These are phyloP conservation scores for Spea hammondii DNA, from an alignment of 2,797 vertebrate species.

Conservation along the genomic window DNA sequence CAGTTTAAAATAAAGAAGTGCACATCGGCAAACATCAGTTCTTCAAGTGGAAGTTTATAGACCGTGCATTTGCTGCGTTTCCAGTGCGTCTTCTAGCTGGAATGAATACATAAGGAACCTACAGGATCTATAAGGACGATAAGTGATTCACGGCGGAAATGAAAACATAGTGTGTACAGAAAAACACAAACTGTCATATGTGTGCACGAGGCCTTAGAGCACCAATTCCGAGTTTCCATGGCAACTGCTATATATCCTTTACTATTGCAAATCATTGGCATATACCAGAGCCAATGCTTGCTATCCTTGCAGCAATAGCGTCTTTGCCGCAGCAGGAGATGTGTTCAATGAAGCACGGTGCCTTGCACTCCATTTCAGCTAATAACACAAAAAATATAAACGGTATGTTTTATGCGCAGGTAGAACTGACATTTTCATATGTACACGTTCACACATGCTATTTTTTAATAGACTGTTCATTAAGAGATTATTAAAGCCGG, in stretches of 20 bases:
- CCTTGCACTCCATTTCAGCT: neutral
- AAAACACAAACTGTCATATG: neutral
- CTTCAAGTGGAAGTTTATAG: too few relatives aligned
- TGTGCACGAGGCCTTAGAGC: neutral
- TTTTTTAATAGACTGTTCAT: neutral
- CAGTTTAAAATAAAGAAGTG: too few relatives aligned
- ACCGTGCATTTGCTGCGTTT: too few relatives aligned
- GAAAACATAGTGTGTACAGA: neutral
- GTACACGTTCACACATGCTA: neutral
- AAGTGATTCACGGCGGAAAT: neutral
- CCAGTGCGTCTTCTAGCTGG: too few relatives aligned
- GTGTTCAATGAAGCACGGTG: neutral
- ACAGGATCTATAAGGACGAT: neutral
- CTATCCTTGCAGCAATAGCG: neutral
- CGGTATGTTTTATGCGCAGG: neutral
- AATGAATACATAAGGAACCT: too few relatives aligned
- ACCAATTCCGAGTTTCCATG: neutral
- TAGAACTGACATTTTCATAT: neutral
- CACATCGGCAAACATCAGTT: too few relatives aligned
- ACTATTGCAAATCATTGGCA: neutral
- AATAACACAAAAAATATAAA: neutral
- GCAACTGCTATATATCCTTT: conserved; percentile 6
- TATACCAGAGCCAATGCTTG: neutral
- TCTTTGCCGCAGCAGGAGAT: neutral
- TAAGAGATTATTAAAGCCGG: neutral